These are phyloP conservation scores for Caenorhabditis tropicalis DNA, from an alignment of 1,140 invertebrate species.

Conservation along the genomic window DNA sequence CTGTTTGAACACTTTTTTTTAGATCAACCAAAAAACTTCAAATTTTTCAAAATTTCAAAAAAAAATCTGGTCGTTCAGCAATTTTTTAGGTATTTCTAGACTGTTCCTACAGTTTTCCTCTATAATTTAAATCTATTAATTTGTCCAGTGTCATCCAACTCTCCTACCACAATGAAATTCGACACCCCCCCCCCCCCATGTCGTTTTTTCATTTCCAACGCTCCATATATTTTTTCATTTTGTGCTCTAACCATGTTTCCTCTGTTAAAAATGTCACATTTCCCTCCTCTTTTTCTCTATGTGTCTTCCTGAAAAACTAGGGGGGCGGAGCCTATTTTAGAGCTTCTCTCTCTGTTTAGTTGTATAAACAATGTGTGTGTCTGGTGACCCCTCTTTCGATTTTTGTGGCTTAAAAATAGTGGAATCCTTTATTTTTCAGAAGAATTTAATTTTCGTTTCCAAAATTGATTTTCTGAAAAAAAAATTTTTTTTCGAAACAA, in stretches of 20 bases:
- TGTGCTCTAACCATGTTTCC: not conserved
- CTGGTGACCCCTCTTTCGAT: not conserved
- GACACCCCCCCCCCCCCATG: not conserved
- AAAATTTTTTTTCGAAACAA: no score
- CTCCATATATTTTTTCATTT: constrained; percentile 4
- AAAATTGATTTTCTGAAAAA: no score
- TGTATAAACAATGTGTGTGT: constrained; percentile 27
- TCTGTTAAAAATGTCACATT: no score
- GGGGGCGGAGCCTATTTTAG: constrained; percentile 14
- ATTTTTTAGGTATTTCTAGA: no score
- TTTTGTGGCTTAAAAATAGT: not conserved
- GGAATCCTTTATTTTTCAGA: not conserved
- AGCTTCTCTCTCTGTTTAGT: not conserved
- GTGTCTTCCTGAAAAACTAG: not conserved
- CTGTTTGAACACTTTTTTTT: no score
- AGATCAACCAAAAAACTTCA: not conserved
- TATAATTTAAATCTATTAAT: no score
- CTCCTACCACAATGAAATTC: no score
- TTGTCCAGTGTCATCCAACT: no score
- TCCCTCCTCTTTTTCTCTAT: not conserved
- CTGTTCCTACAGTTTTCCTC: no score
- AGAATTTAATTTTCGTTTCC: no score
- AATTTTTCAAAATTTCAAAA: no score
- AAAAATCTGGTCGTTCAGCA: no score
- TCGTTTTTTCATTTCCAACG: not conserved